Evolutionary conservation across 92 coral and sea anemone genomes (phyloP).

Genomic region (Bergia sp.): DNA sequence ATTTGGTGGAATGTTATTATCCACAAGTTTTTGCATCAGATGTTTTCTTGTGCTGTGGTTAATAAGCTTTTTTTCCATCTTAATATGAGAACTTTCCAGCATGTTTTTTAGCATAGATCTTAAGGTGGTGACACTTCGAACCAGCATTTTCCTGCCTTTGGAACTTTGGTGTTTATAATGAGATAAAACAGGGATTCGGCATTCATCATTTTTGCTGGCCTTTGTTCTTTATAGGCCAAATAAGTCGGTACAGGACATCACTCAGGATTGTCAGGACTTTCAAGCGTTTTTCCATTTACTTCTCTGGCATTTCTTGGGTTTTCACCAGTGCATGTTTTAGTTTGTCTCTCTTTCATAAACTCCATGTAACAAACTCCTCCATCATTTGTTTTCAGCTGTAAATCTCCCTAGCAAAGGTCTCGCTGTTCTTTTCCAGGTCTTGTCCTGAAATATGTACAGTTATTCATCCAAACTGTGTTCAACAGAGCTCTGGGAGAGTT

Average conservation of each 20-base stretch:
- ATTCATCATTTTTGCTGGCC: conserved; percentile 54
- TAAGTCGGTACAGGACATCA: conserved; percentile 62
- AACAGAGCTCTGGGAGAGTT: conserved; percentile 66
- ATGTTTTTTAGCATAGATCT: conserved; percentile 55
- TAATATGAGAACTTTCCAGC: conserved; percentile 33
- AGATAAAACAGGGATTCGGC: conserved; percentile 63
- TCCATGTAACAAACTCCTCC: neutral
- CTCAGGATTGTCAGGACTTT: conserved; percentile 57
- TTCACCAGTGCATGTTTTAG: conserved; percentile 62
- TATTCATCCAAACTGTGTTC: conserved; percentile 59
- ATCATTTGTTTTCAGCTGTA: conserved; percentile 20
- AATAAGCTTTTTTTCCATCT: conserved; percentile 56
- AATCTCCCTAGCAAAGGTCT: conserved; percentile 64
- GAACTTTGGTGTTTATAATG: conserved; percentile 55
- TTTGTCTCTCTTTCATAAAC: neutral
- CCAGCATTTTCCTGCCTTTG: conserved; percentile 65
- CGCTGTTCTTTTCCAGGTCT: conserved; percentile 66
- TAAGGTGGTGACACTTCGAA: conserved; percentile 53
- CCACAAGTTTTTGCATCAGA: conserved; percentile 58
- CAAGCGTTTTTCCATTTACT: neutral
- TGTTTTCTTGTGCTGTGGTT: conserved; percentile 76
- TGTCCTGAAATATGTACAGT: conserved; percentile 64
- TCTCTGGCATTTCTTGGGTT: conserved; percentile 53
- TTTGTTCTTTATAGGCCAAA: conserved; percentile 57
- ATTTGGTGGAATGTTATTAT: conserved; percentile 60